phyloP scores from a whole-genome alignment of 2,888 invertebrate species.

The Myathropa florea region DNA sequence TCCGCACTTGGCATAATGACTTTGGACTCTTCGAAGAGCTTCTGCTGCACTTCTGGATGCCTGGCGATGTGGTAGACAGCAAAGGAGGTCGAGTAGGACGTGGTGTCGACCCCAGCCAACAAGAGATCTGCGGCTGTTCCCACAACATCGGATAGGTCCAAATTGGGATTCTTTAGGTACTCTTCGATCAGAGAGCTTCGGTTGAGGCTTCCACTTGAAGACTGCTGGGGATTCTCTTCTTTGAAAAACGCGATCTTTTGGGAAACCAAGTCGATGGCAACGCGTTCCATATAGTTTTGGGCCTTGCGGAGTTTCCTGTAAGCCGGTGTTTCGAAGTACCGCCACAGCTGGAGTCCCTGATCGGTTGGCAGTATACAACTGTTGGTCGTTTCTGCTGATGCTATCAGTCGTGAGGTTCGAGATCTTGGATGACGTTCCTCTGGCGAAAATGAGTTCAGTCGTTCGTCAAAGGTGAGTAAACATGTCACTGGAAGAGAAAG shows the following conservation, averaged over 20 bases:
- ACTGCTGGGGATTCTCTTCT: slow-evolving; percentile 69
- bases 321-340: slow-evolving; percentile 86
- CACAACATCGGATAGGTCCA: slow-evolving; percentile 89
- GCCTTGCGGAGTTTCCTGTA: slow-evolving; percentile 86
- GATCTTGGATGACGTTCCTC: slow-evolving; percentile 84
- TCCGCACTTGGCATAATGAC: slow-evolving; percentile 82
- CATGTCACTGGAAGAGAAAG: slow-evolving; percentile 85
- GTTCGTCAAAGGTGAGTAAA: slow-evolving; percentile 86
- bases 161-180: slow-evolving; percentile 86
- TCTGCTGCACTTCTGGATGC: slow-evolving; percentile 86
- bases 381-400: slow-evolving; percentile 88
- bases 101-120: slow-evolving; percentile 93
- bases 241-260: slow-evolving; percentile 82
- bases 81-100: slow-evolving; percentile 89
- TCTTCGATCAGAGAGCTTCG: slow-evolving; percentile 84
- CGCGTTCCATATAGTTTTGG: slow-evolving; percentile 88
- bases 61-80: slow-evolving; percentile 89
- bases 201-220: slow-evolving; percentile 45
- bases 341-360: slow-evolving; percentile 83
- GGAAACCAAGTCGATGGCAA: slow-evolving; percentile 85
- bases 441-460: slow-evolving; percentile 85
- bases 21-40: slow-evolving; percentile 84
- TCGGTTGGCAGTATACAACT: slow-evolving; percentile 81
- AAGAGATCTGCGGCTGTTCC: slow-evolving; percentile 92
- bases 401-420: slow-evolving; percentile 85